Evolutionary conservation across 2,113 vertebrate genomes (phyloP).

Genomic region (Hepsetus odoe): DNA sequence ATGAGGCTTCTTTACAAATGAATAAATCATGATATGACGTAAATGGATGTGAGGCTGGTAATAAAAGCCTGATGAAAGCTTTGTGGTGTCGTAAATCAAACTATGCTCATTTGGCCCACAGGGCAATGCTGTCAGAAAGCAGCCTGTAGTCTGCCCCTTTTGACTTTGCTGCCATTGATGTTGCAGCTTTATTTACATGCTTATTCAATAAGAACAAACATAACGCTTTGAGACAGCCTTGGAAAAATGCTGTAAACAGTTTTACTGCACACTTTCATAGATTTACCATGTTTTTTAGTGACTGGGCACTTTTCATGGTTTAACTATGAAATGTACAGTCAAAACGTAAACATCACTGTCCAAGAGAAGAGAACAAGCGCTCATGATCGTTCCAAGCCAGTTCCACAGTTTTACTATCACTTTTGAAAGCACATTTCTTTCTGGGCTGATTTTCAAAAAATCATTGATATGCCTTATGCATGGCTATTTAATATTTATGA

Average conservation of each 20-base stretch:
- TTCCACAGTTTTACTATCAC: too few species aligned
- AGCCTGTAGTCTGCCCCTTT: not conserved
- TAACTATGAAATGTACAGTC: too few species aligned
- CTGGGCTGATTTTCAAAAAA: too few species aligned
- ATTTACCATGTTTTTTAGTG: too few species aligned
- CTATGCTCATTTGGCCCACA: slow-evolving; percentile 29
- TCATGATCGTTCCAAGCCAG: too few species aligned
- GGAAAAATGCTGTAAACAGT: too few species aligned
- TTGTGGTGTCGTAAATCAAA: slow-evolving; percentile 45
- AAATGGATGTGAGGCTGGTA: slow-evolving; percentile 37
- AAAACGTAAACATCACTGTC: too few species aligned
- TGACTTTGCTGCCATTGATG: not conserved
- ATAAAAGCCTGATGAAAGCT: slow-evolving; percentile 50
- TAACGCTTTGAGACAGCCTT: too few species aligned
- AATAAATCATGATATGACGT: slow-evolving; percentile 48
- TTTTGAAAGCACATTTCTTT: too few species aligned
- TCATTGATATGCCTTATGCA: not conserved
- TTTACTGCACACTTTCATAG: too few species aligned
- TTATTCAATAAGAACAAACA: not conserved
- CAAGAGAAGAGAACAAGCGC: too few species aligned
- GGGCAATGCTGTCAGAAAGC: slow-evolving; percentile 3
- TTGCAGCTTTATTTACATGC: not conserved
- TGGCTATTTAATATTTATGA: not conserved
- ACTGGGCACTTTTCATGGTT: too few species aligned
- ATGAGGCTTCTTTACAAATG: slow-evolving; percentile 38